These are phyloP conservation scores for Halichoeres trimaculatus DNA, from an alignment of 2,113 vertebrate species.

Conservation along the genomic window DNA sequence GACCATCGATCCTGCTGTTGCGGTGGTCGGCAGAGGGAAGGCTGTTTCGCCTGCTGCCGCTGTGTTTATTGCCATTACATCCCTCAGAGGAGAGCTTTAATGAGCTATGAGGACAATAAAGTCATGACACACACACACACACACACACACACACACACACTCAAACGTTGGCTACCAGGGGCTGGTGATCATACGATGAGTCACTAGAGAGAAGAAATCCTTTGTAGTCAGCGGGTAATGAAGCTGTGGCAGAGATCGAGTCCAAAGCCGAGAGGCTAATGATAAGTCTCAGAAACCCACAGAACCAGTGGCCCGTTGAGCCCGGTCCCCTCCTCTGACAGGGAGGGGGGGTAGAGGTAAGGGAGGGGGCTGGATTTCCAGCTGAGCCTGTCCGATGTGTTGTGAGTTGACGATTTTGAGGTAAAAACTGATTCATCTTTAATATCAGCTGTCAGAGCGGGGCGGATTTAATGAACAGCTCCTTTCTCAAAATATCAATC, in stretches of 20 bases:
- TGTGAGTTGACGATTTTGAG: background rate
- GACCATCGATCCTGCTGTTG: slow-evolving; percentile 61
- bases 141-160: background rate
- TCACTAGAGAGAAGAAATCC: slow-evolving; percentile 54
- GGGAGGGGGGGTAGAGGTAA: background rate
- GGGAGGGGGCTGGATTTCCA: background rate
- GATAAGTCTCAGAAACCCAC: slow-evolving; percentile 40
- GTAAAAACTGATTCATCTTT: background rate
- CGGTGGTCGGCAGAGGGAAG: slow-evolving; percentile 13
- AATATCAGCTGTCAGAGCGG: too few species aligned
- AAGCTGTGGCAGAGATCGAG: slow-evolving; percentile 61
- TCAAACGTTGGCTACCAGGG: slow-evolving; percentile 18
- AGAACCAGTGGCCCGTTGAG: slow-evolving; percentile 38
- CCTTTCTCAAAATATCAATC: too few species aligned
- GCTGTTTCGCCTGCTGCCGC: slow-evolving; percentile 22
- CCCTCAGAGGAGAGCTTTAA: slow-evolving; percentile 70
- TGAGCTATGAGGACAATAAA: slow-evolving; percentile 73
- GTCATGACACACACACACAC: slow-evolving; percentile 27
- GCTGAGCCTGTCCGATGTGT: background rate
- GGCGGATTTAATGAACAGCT: too few species aligned
- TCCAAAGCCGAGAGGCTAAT: slow-evolving; percentile 51
- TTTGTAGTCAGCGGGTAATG: slow-evolving; percentile 68
- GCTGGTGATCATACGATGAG: slow-evolving; percentile 57
- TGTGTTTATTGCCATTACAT: slow-evolving; percentile 54
- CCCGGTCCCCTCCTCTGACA: slow-evolving; percentile 8